Evolutionary conservation across 2,888 invertebrate species (phyloP).

Genomic region (Cataglyphis cursor): DNA sequence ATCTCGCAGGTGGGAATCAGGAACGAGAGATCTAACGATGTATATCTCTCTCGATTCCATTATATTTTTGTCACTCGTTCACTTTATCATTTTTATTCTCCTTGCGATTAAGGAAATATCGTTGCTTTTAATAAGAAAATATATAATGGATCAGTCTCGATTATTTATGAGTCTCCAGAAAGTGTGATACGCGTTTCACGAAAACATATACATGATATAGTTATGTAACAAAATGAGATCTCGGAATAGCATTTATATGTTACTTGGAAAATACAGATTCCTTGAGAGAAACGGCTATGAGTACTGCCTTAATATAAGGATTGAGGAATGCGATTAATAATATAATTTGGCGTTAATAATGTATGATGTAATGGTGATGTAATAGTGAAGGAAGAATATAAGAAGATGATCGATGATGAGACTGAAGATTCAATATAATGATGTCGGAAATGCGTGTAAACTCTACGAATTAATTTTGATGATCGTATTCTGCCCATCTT

Average conservation of each 20-base stretch:
- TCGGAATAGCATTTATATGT: not conserved
- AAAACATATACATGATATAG: not conserved
- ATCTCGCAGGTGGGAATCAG: constrained; percentile 57
- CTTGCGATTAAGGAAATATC: not conserved
- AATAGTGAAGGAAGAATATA: not conserved
- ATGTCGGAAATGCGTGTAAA: constrained; percentile 43
- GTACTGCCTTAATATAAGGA: not conserved
- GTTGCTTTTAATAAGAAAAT: not conserved
- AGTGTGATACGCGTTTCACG: not conserved
- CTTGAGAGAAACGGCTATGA: not conserved
- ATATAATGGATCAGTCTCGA: not conserved
- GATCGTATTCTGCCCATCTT: constrained; percentile 17
- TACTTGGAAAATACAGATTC: not conserved
- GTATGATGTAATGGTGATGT: constrained; percentile 21
- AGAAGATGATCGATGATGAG: constrained; percentile 67
- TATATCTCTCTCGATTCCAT: constrained; percentile 4
- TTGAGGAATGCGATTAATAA: constrained; percentile 17
- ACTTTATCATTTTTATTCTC: not conserved
- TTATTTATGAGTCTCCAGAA: constrained; percentile 7
- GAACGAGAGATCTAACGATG: constrained; percentile 19
- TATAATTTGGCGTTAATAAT: constrained; percentile 14
- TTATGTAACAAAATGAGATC: constrained; percentile 1
- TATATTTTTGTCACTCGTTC: constrained; percentile 30
- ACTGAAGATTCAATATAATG: constrained; percentile 55
- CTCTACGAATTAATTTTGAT: constrained; percentile 58